These are phyloP conservation scores for Synanthedon formicaeformis DNA, from an alignment of 2,888 invertebrate species.

Conservation along the genomic window DNA sequence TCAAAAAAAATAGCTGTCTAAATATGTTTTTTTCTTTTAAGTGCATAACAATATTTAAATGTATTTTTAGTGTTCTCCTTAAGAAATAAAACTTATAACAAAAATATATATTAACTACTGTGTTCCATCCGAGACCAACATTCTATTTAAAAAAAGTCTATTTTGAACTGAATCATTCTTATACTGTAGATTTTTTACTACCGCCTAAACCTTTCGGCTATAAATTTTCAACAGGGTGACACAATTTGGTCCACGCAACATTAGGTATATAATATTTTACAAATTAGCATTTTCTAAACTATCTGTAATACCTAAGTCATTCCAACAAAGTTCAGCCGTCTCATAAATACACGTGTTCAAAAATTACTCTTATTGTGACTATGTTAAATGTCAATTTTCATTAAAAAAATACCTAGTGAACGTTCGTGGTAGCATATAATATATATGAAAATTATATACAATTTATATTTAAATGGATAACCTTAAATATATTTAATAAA, in stretches of 20 bases:
- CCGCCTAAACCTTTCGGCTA: neutral
- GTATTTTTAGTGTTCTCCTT: neutral
- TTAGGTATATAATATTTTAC: neutral
- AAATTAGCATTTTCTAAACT: neutral
- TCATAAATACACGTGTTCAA: conserved; percentile 14
- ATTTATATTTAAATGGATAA: conserved; percentile 10
- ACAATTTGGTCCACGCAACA: neutral
- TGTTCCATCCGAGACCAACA: conserved; percentile 31
- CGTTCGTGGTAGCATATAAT: conserved; percentile 23
- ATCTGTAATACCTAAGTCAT: neutral
- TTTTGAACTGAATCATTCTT: conserved; percentile 14
- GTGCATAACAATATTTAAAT: neutral
- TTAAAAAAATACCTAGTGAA: conserved; percentile 20
- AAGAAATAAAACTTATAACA: conserved; percentile 5
- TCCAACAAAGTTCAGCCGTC: neutral
- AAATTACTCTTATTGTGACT: conserved; percentile 6
- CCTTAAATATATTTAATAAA: conserved; percentile 21
- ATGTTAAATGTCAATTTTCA: conserved; percentile 19
- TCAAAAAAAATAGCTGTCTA: neutral
- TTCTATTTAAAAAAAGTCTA: conserved; percentile 9
- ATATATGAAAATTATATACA: conserved; percentile 7
- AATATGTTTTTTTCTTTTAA: neutral
- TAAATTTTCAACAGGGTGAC: neutral
- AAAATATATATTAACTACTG: conserved; percentile 9
- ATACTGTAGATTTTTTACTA: conserved; percentile 33